A percentile compares a stretch with the other conserved stretches of the same genome.
These are phyloP conservation scores for Chirona hameri DNA, from an alignment of 2,888 invertebrate species.

Conservation along the genomic window DNA sequence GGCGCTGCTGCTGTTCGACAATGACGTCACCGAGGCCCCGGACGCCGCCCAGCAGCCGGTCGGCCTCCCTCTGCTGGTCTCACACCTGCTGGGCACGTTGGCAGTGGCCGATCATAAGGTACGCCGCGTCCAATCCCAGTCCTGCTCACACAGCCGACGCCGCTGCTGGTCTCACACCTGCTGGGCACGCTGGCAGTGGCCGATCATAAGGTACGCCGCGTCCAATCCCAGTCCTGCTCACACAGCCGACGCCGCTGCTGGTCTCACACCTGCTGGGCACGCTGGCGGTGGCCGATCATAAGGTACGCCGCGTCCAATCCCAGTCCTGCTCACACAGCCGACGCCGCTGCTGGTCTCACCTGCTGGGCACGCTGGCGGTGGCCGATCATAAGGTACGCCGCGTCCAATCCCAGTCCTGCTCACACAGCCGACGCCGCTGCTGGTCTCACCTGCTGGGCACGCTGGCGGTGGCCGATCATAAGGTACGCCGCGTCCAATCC, in stretches of 20 bases:
- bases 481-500: constrained; percentile 44
- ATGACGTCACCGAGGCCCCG: constrained; percentile 47
- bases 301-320: constrained; percentile 44
- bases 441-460: constrained; percentile 51
- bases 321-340: no score
- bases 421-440: constrained; percentile 44
- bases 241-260: constrained; percentile 46
- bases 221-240: no score
- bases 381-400: constrained; percentile 53
- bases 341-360: constrained; percentile 52
- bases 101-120: constrained; percentile 56
- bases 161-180: constrained; percentile 51
- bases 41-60: constrained; percentile 50
- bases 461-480: constrained; percentile 55
- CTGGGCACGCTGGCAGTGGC: constrained; percentile 52
- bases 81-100: constrained; percentile 51
- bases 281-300: constrained; percentile 55
- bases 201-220: constrained; percentile 51
- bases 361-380: constrained; percentile 51
- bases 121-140: not conserved
- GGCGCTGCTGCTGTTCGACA: constrained; percentile 53
- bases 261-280: constrained; percentile 51
- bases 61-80: constrained; percentile 51
- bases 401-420: no score
- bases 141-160: constrained; percentile 35